Percentiles rank a stretch among this genome's conserved stretches.
These are phyloP conservation scores for Trypoxylon attenuatum DNA, from an alignment of 2,888 invertebrate species.

Conservation along the genomic window DNA sequence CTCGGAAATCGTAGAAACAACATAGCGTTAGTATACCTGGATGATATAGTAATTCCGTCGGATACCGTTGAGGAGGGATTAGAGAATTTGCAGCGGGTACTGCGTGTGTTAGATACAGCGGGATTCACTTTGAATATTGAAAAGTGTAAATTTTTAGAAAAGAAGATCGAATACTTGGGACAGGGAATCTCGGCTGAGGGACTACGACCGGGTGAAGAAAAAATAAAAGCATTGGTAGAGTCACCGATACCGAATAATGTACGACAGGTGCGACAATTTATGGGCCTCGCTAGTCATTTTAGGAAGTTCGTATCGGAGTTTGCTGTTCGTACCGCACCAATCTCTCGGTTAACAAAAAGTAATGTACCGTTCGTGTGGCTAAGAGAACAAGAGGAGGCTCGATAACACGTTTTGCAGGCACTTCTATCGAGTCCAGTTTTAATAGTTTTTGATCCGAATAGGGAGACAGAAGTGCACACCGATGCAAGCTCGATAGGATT, in stretches of 20 bases:
- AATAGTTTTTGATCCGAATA: background rate
- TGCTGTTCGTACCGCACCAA: too few relatives aligned
- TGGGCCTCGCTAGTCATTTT: too few relatives aligned
- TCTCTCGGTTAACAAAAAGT: too few relatives aligned
- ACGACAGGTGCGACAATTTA: too few relatives aligned
- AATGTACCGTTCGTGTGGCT: too few relatives aligned
- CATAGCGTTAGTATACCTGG: slow-evolving; percentile 53
- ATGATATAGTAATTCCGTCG: slow-evolving; percentile 57
- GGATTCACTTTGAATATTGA: background rate
- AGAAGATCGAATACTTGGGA: background rate
- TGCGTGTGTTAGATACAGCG: slow-evolving; percentile 30
- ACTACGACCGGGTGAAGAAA: background rate
- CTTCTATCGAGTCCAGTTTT: background rate
- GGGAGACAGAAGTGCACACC: background rate
- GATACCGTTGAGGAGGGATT: slow-evolving; percentile 46
- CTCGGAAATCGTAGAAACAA: slow-evolving; percentile 53
- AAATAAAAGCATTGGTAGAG: background rate
- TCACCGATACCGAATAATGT: background rate
- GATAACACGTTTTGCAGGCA: too few relatives aligned
- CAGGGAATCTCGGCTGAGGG: background rate
- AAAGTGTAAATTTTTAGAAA: background rate
- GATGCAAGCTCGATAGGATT: background rate
- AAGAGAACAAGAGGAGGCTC: too few relatives aligned
- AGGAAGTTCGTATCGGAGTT: too few relatives aligned
- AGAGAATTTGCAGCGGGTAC: slow-evolving; percentile 35